These are phyloP conservation scores for Tuberolachnus salignus DNA, from an alignment of 2,888 invertebrate species.

Conservation along the genomic window DNA sequence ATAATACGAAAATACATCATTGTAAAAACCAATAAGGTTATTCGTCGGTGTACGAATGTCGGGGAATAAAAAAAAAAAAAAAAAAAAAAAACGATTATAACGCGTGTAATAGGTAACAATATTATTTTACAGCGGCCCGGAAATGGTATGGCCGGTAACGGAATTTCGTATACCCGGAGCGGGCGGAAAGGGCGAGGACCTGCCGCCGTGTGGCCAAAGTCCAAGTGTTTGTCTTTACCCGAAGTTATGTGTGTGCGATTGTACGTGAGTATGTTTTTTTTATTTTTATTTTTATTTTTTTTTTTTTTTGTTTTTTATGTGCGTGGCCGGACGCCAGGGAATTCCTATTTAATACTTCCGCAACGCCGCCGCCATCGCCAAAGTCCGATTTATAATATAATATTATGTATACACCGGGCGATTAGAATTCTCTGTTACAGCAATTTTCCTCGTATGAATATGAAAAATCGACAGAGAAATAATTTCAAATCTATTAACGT, in stretches of 20 bases:
- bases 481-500: no score
- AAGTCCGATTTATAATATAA: constrained; percentile 1
- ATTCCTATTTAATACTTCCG: constrained; percentile 37
- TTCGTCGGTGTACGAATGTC: no score
- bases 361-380: constrained; percentile 24
- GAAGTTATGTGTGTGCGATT: not conserved
- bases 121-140: constrained; percentile 7
- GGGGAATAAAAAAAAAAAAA: no score
- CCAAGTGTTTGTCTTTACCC: constrained; percentile 33
- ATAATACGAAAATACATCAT: no score
- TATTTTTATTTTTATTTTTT: no score
- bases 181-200: constrained; percentile 9
- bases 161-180: constrained; percentile 20
- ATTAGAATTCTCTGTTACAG: no score
- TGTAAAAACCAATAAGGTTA: no score
- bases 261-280: not conserved
- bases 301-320: no score
- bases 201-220: constrained; percentile 35
- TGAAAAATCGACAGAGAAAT: no score
- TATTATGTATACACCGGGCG: no score
- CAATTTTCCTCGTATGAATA: no score
- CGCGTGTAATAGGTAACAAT: not conserved
- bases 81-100: not conserved
- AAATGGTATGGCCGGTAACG: constrained; percentile 40
- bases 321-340: not conserved